These are phyloP conservation scores for Limnothrissa miodon DNA, from an alignment of 2,113 vertebrate species.

Conservation along the genomic window DNA sequence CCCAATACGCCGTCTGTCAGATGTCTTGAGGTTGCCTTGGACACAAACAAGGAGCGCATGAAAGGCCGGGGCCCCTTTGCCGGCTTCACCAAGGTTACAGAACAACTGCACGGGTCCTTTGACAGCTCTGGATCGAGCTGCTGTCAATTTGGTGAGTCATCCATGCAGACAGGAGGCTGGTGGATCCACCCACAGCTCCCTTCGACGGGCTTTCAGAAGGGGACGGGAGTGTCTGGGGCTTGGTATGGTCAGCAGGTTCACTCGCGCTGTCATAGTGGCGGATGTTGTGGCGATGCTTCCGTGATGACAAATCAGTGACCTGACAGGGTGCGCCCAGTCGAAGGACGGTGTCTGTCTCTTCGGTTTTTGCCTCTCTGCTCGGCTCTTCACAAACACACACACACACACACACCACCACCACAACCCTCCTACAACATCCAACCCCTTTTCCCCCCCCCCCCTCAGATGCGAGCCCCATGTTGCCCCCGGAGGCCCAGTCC, in stretches of 20 bases:
- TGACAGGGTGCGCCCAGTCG: neutral
- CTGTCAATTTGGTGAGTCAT: neutral
- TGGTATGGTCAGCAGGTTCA: neutral
- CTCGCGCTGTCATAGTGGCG: neutral
- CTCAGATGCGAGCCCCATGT: neutral
- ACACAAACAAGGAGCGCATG: neutral
- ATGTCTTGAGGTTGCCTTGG: conserved; percentile 1
- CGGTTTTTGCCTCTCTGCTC: neutral
- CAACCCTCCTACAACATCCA: neutral
- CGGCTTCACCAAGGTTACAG: neutral
- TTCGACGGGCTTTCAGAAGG: neutral
- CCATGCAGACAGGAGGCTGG: neutral
- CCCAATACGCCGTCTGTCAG: neutral
- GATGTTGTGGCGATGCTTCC: neutral
- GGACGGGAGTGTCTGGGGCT: neutral
- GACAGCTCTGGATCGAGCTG: neutral
- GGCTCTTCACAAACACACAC: neutral
- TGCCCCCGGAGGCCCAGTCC: neutral
- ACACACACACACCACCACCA: neutral
- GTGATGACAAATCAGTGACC: neutral
- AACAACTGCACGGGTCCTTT: neutral
- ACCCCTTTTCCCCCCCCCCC: too few species aligned
- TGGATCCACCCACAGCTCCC: neutral
- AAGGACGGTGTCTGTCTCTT: neutral
- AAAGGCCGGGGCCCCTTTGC: neutral